Conservation (phyloP, 2,888 invertebrate species). For the Rhagophthalmus giganteus region DNA sequence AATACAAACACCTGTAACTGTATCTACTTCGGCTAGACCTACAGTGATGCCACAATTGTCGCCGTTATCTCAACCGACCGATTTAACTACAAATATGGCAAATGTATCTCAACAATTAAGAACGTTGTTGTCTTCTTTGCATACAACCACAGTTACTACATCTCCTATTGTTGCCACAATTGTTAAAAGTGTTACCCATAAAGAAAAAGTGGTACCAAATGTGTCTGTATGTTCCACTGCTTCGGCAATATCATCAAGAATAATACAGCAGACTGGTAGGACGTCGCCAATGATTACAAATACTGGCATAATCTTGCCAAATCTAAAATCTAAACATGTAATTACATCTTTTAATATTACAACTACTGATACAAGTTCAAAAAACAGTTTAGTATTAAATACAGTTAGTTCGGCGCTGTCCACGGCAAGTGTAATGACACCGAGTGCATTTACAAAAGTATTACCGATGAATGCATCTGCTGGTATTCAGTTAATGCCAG, state of each 20-base stretch:
- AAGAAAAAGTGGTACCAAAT: slow-evolving; percentile 44
- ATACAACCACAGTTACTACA: slow-evolving; percentile 60
- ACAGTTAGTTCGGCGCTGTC: slow-evolving; percentile 22
- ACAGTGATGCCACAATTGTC: slow-evolving; percentile 69
- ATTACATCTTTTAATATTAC: slow-evolving; percentile 9
- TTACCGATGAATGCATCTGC: slow-evolving; percentile 35
- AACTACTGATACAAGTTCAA: slow-evolving; percentile 35
- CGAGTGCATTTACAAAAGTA: slow-evolving; percentile 36
- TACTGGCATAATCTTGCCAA: slow-evolving; percentile 47
- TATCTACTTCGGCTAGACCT: slow-evolving; percentile 41
- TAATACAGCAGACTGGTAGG: slow-evolving; percentile 43
- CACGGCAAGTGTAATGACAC: slow-evolving; percentile 4
- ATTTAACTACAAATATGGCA: slow-evolving; percentile 71
- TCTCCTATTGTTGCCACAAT: slow-evolving; percentile 58
- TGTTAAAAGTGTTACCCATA: slow-evolving; percentile 46
- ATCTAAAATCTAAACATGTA: slow-evolving; percentile 38
- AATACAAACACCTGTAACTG: slow-evolving; percentile 37
- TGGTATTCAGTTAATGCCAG: slow-evolving; percentile 45
- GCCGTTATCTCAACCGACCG: slow-evolving; percentile 71
- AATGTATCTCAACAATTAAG: slow-evolving; percentile 71
- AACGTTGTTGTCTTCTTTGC: slow-evolving; percentile 68
- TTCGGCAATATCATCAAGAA: slow-evolving; percentile 40
- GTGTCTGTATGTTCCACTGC: slow-evolving; percentile 45
- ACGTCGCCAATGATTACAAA: slow-evolving; percentile 41
- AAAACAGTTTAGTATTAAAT: background rate